A percentile compares a stretch with the other conserved stretches of the same genome.
These are phyloP conservation scores for Mesocentrotus franciscanus DNA, from an alignment of 53 echinoderm and acorn worm species.

Conservation along the genomic window DNA sequence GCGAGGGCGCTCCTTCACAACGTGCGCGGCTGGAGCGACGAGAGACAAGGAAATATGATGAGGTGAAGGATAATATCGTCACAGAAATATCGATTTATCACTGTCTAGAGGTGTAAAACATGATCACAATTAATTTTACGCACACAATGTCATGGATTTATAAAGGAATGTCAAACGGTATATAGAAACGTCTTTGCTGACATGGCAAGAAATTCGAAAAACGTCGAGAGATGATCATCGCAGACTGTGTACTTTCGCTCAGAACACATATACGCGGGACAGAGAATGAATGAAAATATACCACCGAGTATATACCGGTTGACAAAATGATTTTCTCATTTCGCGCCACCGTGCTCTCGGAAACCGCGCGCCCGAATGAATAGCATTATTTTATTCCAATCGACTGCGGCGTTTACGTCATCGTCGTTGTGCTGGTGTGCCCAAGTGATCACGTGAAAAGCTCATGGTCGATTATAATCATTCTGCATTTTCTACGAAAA, in stretches of 20 bases:
- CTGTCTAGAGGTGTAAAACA: slow-evolving; percentile 8
- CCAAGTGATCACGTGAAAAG: slow-evolving; percentile 5
- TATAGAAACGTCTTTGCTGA: neutral
- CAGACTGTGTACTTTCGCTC: neutral
- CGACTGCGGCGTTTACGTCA: neutral
- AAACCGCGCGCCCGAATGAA: slow-evolving; percentile 51
- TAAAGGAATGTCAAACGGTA: neutral
- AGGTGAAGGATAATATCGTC: neutral
- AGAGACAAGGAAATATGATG: neutral
- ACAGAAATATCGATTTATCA: neutral
- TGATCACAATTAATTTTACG: neutral
- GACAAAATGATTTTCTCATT: slow-evolving; percentile 16
- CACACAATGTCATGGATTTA: neutral
- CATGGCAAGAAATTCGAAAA: neutral
- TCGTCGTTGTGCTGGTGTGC: slow-evolving; percentile 15
- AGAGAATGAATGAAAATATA: slow-evolving; percentile 56
- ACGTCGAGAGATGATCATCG: neutral
- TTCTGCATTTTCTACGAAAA: neutral
- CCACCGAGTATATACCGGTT: neutral
- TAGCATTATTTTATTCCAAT: slow-evolving; percentile 10
- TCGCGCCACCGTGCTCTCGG: slow-evolving; percentile 31
- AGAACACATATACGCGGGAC: neutral
- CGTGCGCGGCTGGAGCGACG: neutral
- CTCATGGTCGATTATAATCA: slow-evolving; percentile 3
- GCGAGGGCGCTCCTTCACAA: slow-evolving; percentile 57